Base-by-base conservation (phyloP, 2,888 invertebrate genomes). In the Gymnoscelis rufifasciata region DNA sequence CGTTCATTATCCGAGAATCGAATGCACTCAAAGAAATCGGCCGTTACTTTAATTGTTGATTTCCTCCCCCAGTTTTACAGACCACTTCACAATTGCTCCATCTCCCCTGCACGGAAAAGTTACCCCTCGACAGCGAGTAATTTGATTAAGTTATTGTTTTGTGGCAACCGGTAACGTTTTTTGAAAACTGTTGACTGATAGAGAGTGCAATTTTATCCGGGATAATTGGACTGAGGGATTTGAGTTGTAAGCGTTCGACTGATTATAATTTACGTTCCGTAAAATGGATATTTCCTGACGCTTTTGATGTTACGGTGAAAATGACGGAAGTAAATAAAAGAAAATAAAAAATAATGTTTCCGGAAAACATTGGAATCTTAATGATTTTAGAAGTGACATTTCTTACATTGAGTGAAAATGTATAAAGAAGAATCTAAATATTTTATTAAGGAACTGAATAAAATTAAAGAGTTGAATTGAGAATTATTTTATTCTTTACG, bases 61-160 rank as follows among this genome's bases (percentile, higher is more conserved):
- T 53, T 54, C 51, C 54, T 39, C 43, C 51, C 56, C 44, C 49
- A 37, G 37, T 54, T 46, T 54, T 42, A 45, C 45, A 39, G 42
- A 52, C 54, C 54, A 56, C 51, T 57, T 52, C 48, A 52, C 48
- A 50, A 30, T 51, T 38, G 43, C 47, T 49, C 51, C 44, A 40
- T 33, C 40, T 27, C 10, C 39, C 46, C 48, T 49, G 50, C 38
- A 52, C 52, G 46, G 49, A 52, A 37, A 51, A 43, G 42, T 42
- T 45, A 26, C 47, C 44, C 45, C 48, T 44, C 54, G 60, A n/a
- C n/a, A 15, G 14, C 14, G 31, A 50, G 57, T 70, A 65, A 73
- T 64, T 71, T 62, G 62, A 71, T 73, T 70, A 68, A 55, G 60
- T 65, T 66, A 68, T 71, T 70, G 71, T 66, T 66, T 67, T 66